Evolutionary conservation across 2,113 vertebrate genomes (phyloP), one percentile per base, ranked within the genome.

Genomic region (Microcebus jonahi): DNA sequence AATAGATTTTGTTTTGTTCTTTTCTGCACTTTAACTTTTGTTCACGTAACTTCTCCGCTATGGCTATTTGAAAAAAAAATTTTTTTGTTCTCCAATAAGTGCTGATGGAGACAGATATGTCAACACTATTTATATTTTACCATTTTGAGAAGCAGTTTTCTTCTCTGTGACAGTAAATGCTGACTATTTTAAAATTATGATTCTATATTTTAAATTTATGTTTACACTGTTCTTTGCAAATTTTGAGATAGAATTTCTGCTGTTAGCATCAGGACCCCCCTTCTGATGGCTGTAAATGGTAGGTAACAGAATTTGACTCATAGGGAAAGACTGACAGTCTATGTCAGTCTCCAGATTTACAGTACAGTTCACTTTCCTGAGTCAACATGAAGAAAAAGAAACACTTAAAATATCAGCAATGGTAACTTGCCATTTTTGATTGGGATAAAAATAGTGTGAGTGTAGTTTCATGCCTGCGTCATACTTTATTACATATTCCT

Each of bases 371-470:
- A 17, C 79, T 95, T 61, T 82, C 84, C 85, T 93, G 83, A 67
- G 8, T 75, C 34, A 89, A 34, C 39, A 70, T 17, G 20, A 89
- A 65, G 57, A 65, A 85, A 95, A 89, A n/a, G 42, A 77, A 97
- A 94, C 73, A 76, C 65, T 29, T 86, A 92, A 61, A 88, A 90
- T 59, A 67, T 53, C 75, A 92, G 61, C 88, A 53, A 93, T 34
- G n/a, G 90, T 88, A 77, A 63, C 18, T 53, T 97, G 17, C 15
- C 53, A 84, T 95, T 97, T 97, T 91, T 55, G 81, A 85, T 93
- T 91, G 53, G 57, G 59, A 80, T 95, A 84, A 96, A 98, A 97
- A 77, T 14, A 95, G 79, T 65, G 85, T 8, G 55, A 84, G 53
- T 3, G 13, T 67, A 70, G 10, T 85, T 55, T 68, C 65, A 27